phyloP scores from a whole-genome alignment of 2,888 invertebrate species.

The Cyaniris semiargus region DNA sequence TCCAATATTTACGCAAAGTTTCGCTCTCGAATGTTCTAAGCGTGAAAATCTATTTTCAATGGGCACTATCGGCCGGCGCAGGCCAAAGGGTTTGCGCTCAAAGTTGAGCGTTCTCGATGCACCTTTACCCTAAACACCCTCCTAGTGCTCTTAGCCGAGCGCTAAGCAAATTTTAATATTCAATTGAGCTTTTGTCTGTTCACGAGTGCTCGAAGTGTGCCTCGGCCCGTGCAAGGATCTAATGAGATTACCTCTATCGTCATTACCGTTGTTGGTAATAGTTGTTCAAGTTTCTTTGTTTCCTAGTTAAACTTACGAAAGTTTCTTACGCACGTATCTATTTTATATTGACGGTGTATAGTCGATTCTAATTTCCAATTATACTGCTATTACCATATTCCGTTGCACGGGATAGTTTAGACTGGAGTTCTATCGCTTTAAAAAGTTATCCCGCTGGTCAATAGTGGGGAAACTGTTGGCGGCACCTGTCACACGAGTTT shows the following conservation, averaged over 20 bases:
- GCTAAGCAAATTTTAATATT: conserved; percentile 79
- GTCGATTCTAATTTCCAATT: not conserved
- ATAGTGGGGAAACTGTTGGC: conserved; percentile 46
- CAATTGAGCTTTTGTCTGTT: conserved; percentile 67
- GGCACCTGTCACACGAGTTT: conserved; percentile 62
- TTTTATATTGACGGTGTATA: not conserved
- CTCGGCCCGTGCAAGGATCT: conserved; percentile 11
- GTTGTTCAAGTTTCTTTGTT: not conserved
- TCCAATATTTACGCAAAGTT: conserved; percentile 70
- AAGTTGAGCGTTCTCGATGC: conserved; percentile 67
- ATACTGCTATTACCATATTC: not conserved
- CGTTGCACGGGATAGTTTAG: not conserved
- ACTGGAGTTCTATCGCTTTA: conserved; percentile 15
- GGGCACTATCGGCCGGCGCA: conserved; percentile 74
- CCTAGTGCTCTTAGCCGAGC: conserved; percentile 62
- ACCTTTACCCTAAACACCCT: conserved; percentile 63
- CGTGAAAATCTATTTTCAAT: conserved; percentile 81
- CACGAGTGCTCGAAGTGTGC: conserved; percentile 43
- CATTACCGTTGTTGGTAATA: not conserved
- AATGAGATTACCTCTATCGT: not conserved
- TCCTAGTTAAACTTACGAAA: not conserved
- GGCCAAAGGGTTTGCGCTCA: conserved; percentile 70
- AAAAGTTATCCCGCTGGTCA: conserved; percentile 24
- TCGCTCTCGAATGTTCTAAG: conserved; percentile 61
- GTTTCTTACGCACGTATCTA: not conserved